Evolutionary conservation across 2,797 vertebrate genomes (phyloP), one percentile per base, ranked within the genome.

Genomic region (Bovichtus diacanthus): DNA sequence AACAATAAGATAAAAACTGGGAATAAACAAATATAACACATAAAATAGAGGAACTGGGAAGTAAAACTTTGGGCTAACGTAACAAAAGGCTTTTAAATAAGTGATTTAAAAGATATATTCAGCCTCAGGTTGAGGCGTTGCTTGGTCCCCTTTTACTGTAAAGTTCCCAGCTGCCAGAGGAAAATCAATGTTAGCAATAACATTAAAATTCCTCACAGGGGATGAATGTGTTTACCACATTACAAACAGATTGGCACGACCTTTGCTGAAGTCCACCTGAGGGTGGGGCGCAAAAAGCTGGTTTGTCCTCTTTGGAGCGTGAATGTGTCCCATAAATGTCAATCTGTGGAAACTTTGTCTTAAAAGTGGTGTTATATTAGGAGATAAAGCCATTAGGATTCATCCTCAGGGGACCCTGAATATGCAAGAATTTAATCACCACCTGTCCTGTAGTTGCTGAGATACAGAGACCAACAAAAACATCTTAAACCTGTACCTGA

Each of bases 401-500:
- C 11, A 53, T 41, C 64, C 23, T 44, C 31, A 38, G 29, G 49
- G 53, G 53, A 56, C 9, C n/a, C 36, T n/a, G 15, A 72, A 72
- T 44, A 72, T 46, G 5, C 7, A 9, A 13, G 25, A 46, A 46
- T 54, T 29, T 18, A 11, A 29, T 47, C 12, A 11, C 18, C 10
- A 7, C 21, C 16, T 55, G 34, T 38, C 16, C 43, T n/a, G 31
- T 18, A 19, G 38, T 13, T 49, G 67, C 21, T 49, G 16, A 27
- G 43, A 25, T 58, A 34, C 39, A 43, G 38, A 43, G 29, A 44
- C 11, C 36, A 59, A 36, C 27, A 69, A 49, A 46, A 25, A n/a
- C n/a, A 19, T 3, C 15, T 4, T 6, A 29, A n/a, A 2, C 12
- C 29, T 43, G 12, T 31, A 66, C 29, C n/a, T n/a, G 2, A 27